phyloP scores from a whole-genome alignment of 2,888 invertebrate species.

The Altica lythri region DNA sequence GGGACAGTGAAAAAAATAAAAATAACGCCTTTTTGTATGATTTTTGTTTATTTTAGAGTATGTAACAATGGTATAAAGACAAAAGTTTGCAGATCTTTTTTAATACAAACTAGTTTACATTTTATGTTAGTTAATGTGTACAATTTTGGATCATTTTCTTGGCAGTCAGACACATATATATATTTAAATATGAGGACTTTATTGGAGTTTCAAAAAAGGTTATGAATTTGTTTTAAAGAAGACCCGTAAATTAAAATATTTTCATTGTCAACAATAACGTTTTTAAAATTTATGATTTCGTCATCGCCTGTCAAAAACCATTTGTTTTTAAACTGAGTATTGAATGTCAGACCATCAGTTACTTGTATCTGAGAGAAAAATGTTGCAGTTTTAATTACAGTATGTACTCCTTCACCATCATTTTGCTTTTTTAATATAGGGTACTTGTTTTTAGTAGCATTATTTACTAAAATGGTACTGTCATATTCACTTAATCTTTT shows the following conservation, averaged over 20 bases:
- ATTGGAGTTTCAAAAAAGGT: slow-evolving; percentile 30
- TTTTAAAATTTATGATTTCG: slow-evolving; percentile 31
- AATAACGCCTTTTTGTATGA: too few relatives aligned
- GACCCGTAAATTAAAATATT: slow-evolving; percentile 25
- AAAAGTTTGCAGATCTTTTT: slow-evolving; percentile 17
- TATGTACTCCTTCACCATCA: slow-evolving; percentile 11
- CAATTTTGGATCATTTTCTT: slow-evolving; percentile 14
- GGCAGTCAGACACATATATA: slow-evolving; percentile 29
- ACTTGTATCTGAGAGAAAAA: slow-evolving; percentile 2
- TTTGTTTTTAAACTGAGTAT: slow-evolving; percentile 25
- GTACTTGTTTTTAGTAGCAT: slow-evolving; percentile 2
- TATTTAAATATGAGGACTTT: slow-evolving; percentile 32
- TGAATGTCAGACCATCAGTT: slow-evolving; percentile 22
- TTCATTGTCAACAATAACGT: slow-evolving; percentile 29
- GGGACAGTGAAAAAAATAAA: too few relatives aligned
- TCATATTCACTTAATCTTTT: slow-evolving; percentile 32
- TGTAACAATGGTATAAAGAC: slow-evolving; percentile 32
- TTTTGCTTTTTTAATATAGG: slow-evolving; percentile 19
- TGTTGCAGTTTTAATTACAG: not conserved
- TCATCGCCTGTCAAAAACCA: slow-evolving; percentile 38
- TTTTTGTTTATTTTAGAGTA: slow-evolving; percentile 21
- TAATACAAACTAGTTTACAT: slow-evolving; percentile 31
- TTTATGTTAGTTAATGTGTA: slow-evolving; percentile 28
- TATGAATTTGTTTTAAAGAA: slow-evolving; percentile 4
- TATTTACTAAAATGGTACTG: not conserved